Evolutionary conservation across 2,888 invertebrate genomes (phyloP).

Genomic region (Hemaris fuciformis): DNA sequence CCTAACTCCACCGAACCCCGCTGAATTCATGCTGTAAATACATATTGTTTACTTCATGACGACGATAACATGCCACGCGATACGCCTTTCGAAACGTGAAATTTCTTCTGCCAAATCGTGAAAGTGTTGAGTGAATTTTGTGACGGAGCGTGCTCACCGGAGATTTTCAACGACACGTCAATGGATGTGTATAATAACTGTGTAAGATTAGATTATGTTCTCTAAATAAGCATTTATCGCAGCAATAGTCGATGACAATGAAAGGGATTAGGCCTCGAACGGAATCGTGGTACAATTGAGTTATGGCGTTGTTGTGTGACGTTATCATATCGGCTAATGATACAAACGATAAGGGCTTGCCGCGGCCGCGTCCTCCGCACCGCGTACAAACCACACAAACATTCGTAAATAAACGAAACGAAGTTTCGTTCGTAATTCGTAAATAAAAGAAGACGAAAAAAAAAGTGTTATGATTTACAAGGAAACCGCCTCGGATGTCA

Average conservation of each 20-base stretch:
- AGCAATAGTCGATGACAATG: conserved; percentile 22
- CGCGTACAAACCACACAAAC: conserved; percentile 42
- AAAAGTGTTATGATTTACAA: conserved; percentile 50
- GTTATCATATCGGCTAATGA: conserved; percentile 24
- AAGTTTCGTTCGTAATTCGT: no score
- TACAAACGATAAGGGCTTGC: conserved; percentile 40
- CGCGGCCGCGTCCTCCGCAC: conserved; percentile 29
- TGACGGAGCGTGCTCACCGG: background rate
- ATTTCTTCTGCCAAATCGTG: background rate
- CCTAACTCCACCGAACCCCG: background rate
- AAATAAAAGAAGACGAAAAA: conserved; percentile 55
- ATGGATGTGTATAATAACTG: background rate
- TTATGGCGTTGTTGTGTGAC: conserved; percentile 18
- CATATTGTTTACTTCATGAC: background rate
- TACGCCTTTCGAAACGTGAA: background rate
- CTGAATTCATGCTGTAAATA: background rate
- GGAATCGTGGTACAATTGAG: conserved; percentile 31
- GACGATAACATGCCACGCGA: no score
- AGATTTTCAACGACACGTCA: background rate
- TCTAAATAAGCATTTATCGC: conserved; percentile 12
- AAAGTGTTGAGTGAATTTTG: background rate
- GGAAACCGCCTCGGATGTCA: conserved; percentile 54
- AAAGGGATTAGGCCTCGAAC: conserved; percentile 21
- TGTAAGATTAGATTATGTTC: background rate
- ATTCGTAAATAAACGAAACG: conserved; percentile 57